Evolutionary conservation across 2,888 invertebrate species (phyloP), one percentile per base, ranked within the genome.

Genomic region (Erebia aethiops): DNA sequence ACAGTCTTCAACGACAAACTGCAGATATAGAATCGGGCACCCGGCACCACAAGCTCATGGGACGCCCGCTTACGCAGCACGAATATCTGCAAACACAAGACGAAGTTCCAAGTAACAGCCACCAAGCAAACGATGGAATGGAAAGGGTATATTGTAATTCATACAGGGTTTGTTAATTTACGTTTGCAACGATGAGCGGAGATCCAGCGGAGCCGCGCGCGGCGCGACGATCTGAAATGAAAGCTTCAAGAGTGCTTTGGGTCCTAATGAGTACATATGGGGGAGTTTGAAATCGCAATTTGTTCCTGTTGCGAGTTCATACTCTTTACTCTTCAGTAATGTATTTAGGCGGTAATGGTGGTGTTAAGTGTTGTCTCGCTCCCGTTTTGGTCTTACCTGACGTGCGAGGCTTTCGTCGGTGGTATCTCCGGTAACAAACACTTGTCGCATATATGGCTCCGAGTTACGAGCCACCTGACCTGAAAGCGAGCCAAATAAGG

Each of bases 401-500:
- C 95, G 93, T 75, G 95, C 92, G 69, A 97, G 95, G 67, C 90
- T 92, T 78, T 94, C 93, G 81, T 95, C 94, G 76, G 94, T 91
- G 80, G 93, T 92, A 83, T 95, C 95, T 72, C 96, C 96, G 71
- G 95, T 95, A 73, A 97, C 95, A 87, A 97, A 97, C 78, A 99
- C 99, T 95, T 99, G 99, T 80, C 98, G 96, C 95, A 99, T 99
- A 85, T 97, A 95, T 54, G 99, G 99, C 94, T 99, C 99, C 81
- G 97, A 97, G 90, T 97, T 97, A 83, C 96, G 96, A 71, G 99
- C 99, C 82, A 99, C 98, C 79, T 96, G 95, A 78, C 98, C 94
- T 94, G 92, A 84, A 92, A 93, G 85, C 81, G 88, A 90, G 84
- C 82, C 88, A 89, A 91, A 90, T 87, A 74, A 78, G 83, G 81